Percentiles rank a stretch among this genome's conserved stretches.
Evolutionary conservation across 1,140 invertebrate genomes (phyloP).

Genomic region (Nixonia krombeini): DNA sequence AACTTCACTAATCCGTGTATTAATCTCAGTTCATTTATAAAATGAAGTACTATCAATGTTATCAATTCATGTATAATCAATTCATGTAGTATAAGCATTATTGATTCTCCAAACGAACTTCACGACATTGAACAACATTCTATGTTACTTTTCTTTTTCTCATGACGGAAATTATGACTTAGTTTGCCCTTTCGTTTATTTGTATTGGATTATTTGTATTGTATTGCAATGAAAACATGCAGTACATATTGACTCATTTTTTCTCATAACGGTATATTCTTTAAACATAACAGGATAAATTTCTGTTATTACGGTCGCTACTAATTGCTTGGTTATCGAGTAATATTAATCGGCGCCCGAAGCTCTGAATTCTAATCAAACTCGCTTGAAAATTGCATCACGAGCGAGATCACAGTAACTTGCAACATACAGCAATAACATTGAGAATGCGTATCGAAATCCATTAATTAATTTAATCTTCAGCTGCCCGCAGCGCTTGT

Average conservation of each 20-base stretch:
- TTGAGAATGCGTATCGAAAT: slow-evolving; percentile 12
- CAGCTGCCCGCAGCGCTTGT: slow-evolving; percentile 1
- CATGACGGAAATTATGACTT: too few relatives aligned
- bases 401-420: slow-evolving; percentile 6
- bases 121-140: too few relatives aligned
- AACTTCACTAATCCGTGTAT: too few relatives aligned
- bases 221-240: too few relatives aligned
- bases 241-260: not conserved
- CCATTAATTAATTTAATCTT: slow-evolving; percentile 33
- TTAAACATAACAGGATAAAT: slow-evolving; percentile 18
- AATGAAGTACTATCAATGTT: too few relatives aligned
- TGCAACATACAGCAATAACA: slow-evolving; percentile 4
- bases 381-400: slow-evolving; percentile 25
- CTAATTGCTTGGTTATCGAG: slow-evolving; percentile 31
- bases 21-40: too few relatives aligned
- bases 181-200: too few relatives aligned
- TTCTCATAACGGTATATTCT: not conserved
- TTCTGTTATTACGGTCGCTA: slow-evolving; percentile 18
- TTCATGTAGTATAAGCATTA: too few relatives aligned
- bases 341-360: slow-evolving; percentile 22
- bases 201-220: too few relatives aligned
- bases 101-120: too few relatives aligned
- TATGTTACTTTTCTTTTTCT: too few relatives aligned
- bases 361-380: slow-evolving; percentile 24
- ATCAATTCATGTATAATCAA: too few relatives aligned